Base-by-base conservation (phyloP, 1,140 invertebrate species). In the Brachionus calyciflorus region DNA sequence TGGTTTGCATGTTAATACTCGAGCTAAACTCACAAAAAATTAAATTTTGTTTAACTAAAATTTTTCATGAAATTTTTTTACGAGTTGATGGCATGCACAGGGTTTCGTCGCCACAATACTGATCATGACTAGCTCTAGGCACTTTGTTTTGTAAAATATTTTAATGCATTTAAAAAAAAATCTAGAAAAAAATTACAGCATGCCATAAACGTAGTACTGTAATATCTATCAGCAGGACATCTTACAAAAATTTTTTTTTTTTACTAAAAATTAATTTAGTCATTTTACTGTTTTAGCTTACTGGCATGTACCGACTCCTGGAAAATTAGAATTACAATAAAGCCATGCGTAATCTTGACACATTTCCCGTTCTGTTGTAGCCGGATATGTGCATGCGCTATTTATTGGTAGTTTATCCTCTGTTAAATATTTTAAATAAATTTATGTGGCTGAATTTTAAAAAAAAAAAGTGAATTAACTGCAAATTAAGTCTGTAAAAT, bases 271-370 rank as follows among this genome's bases (percentile, higher is more conserved):
- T 44, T 44, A 68, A 44, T 68, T 40, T n/a, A 2, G 7, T 17
- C 30, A 68, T 41, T 48, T 44, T 3, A 3, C 1, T 28, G 19
- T 41, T 63, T 49, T 30, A 48, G 30, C 30, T 40, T 41, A 51
- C 46, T 73, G 41, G 26, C 65, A 51, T 14, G 46, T 40, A 24
- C 40, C 40, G 17, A 41, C 26, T n/a, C n/a, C n/a, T n/a, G n/a
- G n/a, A n/a, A 24, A 9, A 26, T 24, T 30, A 10, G 51, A 40
- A 73, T 73, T 37, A n/a, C 69, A 73, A 37, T 73, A 73, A n/a
- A 73, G 44, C 46, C 46, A 73, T 28, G 69, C 69, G 10, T 51
- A 73, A 24, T 73, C 69, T 41, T 73, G 69, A 21, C 69, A 73
- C 5, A 26, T 19, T 41, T 73, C 69, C 5, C 51, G 17, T 12